phyloP scores from a whole-genome alignment of 2,888 invertebrate genomes.

The Rugalucina vietnamica region DNA sequence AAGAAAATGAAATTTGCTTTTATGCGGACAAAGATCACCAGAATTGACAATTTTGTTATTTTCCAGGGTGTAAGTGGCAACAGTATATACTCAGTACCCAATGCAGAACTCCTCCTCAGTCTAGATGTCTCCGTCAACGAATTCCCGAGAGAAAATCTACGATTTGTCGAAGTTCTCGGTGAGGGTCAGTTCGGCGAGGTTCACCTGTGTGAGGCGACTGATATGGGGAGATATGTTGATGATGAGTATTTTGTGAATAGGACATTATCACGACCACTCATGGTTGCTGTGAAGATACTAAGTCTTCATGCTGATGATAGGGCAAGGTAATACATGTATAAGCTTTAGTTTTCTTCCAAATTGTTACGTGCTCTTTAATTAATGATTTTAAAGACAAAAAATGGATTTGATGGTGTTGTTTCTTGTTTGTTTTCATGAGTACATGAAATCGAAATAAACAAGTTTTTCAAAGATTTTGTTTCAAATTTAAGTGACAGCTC shows the following conservation, averaged over 20 bases:
- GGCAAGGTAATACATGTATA: conserved; percentile 89
- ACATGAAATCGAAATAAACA: too few relatives aligned
- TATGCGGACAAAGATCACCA: too few relatives aligned
- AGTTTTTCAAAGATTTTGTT: too few relatives aligned
- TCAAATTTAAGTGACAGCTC: too few relatives aligned
- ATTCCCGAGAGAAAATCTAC: conserved; percentile 92
- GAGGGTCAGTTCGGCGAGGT: conserved; percentile 95
- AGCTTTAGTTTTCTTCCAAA: too few relatives aligned
- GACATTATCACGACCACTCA: conserved; percentile 88
- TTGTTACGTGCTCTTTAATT: too few relatives aligned
- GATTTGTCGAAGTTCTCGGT: conserved; percentile 94
- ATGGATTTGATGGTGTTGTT: too few relatives aligned
- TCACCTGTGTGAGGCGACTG: conserved; percentile 92
- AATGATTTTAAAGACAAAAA: too few relatives aligned
- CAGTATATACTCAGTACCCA: conserved; percentile 85
- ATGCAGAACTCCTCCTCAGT: conserved; percentile 83
- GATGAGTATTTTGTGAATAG: conserved; percentile 86
- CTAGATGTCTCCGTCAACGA: conserved; percentile 88
- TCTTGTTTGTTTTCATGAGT: too few relatives aligned
- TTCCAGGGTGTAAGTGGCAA: conserved; percentile 83
- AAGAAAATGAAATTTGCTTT: too few relatives aligned
- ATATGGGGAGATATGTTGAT: conserved; percentile 86
- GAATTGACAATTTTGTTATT: neutral
- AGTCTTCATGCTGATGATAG: conserved; percentile 90
- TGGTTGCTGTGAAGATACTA: conserved; percentile 95